phyloP scores from a whole-genome alignment of 1,140 invertebrate genomes.

The Drosophila nikananu region DNA sequence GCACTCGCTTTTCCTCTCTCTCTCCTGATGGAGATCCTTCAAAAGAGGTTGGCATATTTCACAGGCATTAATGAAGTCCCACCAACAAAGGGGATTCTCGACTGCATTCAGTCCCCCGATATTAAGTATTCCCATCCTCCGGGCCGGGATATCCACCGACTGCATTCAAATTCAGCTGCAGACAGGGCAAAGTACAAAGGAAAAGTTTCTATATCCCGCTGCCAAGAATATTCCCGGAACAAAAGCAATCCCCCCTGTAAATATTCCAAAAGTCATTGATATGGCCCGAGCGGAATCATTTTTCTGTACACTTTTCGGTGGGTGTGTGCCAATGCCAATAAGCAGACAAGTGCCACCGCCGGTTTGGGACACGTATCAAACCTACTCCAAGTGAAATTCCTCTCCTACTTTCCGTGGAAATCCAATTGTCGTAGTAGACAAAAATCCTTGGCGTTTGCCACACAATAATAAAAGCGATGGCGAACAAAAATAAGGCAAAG shows the following conservation, averaged over 20 bases:
- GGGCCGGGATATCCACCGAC: conserved; percentile 1
- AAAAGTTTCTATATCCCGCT: conserved; percentile 33
- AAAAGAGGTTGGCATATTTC: conserved; percentile 25
- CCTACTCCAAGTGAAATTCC: neutral
- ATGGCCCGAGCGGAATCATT: conserved; percentile 61
- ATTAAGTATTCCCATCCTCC: conserved; percentile 32
- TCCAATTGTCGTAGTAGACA: conserved; percentile 75
- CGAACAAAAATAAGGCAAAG: conserved; percentile 39
- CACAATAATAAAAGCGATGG: conserved; percentile 37
- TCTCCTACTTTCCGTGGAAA: conserved; percentile 25
- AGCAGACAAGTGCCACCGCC: conserved; percentile 54
- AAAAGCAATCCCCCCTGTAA: conserved; percentile 28
- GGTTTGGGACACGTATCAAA: conserved; percentile 54
- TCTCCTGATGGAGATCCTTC: conserved; percentile 17
- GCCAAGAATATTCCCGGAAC: conserved; percentile 23
- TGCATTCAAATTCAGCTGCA: conserved; percentile 44
- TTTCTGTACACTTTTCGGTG: conserved; percentile 26
- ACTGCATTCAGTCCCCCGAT: conserved; percentile 12
- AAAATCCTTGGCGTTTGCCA: conserved; percentile 53
- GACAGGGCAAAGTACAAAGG: conserved; percentile 29
- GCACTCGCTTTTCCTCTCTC: neutral
- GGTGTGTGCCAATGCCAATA: conserved; percentile 60
- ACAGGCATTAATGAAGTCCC: conserved; percentile 58
- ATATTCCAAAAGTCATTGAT: conserved; percentile 60
- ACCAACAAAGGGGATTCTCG: conserved; percentile 41